Conservation (phyloP, 2,888 invertebrate species). For the Cheilosia vernalis region DNA sequence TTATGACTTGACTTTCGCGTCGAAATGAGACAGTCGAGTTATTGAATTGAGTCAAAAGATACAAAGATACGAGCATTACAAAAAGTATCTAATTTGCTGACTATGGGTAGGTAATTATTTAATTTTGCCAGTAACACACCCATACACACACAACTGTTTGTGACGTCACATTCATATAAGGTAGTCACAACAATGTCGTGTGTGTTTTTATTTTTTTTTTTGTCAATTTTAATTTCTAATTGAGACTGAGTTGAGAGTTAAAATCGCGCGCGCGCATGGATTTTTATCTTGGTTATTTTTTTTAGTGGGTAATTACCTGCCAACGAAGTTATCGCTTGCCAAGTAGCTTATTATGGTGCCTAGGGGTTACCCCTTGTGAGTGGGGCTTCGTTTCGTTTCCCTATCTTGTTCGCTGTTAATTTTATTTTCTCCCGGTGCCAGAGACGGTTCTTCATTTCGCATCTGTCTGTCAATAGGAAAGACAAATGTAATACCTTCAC, state of each 20-base stretch:
- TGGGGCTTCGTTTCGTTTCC: too few species aligned
- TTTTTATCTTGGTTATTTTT: background rate
- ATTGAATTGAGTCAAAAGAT: constrained; percentile 42
- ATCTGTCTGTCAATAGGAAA: constrained; percentile 67
- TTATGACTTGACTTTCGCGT: constrained; percentile 35
- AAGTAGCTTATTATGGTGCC: background rate
- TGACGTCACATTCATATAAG: background rate
- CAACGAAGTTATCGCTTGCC: constrained; percentile 1
- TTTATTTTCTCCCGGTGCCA: constrained; percentile 18
- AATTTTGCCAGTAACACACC: background rate
- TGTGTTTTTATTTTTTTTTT: too few species aligned
- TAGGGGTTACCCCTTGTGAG: constrained; percentile 13
- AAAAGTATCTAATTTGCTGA: constrained; percentile 15
- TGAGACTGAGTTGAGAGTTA: background rate
- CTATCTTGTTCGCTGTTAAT: background rate
- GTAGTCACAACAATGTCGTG: too few species aligned
- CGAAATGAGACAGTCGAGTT: constrained; percentile 41
- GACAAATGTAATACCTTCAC: constrained; percentile 67
- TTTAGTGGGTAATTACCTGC: constrained; percentile 22
- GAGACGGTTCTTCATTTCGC: constrained; percentile 33
- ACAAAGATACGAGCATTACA: constrained; percentile 24
- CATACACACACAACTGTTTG: background rate
- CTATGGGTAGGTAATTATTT: constrained; percentile 47
- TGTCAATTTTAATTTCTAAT: background rate
- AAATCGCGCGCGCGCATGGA: background rate